Conservation (phyloP, 2,888 invertebrate genomes). For the Caenorhabditis zanzibari region DNA sequence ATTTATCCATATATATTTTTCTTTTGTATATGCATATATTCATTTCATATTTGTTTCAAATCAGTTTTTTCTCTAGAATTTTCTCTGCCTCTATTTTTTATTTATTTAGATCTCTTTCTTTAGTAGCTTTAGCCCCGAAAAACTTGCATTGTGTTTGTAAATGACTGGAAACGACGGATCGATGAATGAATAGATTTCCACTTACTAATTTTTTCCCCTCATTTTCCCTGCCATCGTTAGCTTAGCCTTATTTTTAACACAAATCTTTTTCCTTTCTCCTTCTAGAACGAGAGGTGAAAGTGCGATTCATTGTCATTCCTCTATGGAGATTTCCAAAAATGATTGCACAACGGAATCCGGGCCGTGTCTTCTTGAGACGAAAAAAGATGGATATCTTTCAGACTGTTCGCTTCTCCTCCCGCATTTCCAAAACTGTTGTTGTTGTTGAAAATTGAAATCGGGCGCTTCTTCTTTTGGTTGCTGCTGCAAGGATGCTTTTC, state of each 20-base stretch:
- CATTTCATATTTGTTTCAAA: too few relatives aligned
- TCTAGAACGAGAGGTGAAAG: constrained; percentile 35
- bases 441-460: constrained; percentile 18
- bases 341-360: constrained; percentile 57
- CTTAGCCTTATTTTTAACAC: too few relatives aligned
- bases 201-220: too few relatives aligned
- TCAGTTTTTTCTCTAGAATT: too few relatives aligned
- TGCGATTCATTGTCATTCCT: constrained; percentile 36
- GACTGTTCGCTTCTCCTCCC: constrained; percentile 24
- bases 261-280: too few relatives aligned
- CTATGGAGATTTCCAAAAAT: constrained; percentile 24
- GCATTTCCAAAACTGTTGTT: neutral
- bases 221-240: too few relatives aligned
- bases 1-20: too few relatives aligned
- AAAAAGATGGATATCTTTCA: neutral
- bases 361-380: constrained; percentile 16
- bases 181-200: constrained; percentile 2
- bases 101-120: too few relatives aligned
- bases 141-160: neutral
- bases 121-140: neutral
- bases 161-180: too few relatives aligned
- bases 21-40: too few relatives aligned
- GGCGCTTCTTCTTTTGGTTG: neutral
- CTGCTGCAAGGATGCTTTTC: neutral
- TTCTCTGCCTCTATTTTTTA: too few relatives aligned